Evolutionary conservation across 1,140 invertebrate species (phyloP), one percentile per base, ranked within the genome.

Genomic region (Neocloeon triangulifer): DNA sequence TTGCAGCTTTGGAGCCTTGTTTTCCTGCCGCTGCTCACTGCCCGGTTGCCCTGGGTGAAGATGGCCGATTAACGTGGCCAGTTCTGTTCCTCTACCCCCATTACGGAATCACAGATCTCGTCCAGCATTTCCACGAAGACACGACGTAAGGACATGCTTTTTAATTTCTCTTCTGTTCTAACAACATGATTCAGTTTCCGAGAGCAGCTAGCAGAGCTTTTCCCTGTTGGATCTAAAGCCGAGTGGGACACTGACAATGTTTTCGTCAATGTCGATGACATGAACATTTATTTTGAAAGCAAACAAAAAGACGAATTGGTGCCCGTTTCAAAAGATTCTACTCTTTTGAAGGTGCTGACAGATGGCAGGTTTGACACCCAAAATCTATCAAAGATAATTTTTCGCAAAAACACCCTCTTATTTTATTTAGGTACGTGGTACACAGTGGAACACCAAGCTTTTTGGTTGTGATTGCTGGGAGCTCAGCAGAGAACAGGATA

Each of bases 211-310:
- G 50, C 62, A 28, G 59, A 66, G 43, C 53, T 92, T 36, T 85
- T 92, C n/a, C n/a, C n/a, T 51, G 58, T 58, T 17, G 66, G 69
- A 16, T 52, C 58, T 32, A 59, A n/a, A n/a, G n/a, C 73, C 13
- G 59, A 63, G 4, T 89, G 82, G 77, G 85, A 94, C 52, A 44
- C 39, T 30, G 53, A 73, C 1, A 53, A 57, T 25, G 66, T 66
- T 41, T 92, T 89, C 48, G n/a, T n/a, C n/a, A 65, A 45, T 28
- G 39, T 57, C 6, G 53, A 64, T 4, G 69, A 55, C 28, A 46
- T 91, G 20, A 64, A 71, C 53, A 56, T 89, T 12, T 89, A 80
- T 50, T 88, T 70, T 52, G 79, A 86, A n/a, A n/a, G n/a, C n/a
- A n/a, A n/a, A n/a, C n/a, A n/a, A n/a, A n/a, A n/a, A n/a, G n/a